Evolutionary conservation across 1,140 invertebrate species (phyloP), one percentile per base, ranked within the genome.

Genomic region (Drosophila navojoa): DNA sequence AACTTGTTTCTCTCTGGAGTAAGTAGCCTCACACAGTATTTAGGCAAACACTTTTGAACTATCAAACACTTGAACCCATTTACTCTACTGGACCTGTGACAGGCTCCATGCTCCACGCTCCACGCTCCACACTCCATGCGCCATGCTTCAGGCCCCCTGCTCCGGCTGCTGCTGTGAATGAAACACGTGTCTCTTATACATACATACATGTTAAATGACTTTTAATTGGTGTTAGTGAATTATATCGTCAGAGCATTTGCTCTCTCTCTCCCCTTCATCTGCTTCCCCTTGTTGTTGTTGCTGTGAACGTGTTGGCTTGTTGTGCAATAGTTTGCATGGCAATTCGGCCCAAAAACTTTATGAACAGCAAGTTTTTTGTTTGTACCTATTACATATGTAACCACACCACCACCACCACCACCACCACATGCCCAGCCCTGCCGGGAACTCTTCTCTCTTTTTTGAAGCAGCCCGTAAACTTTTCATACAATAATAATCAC

Each of bases 401-500:
- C 71, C 58, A 74, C 66, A 70, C 16, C 25, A 69, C 22, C 25
- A 69, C 22, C 25, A 69, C 22, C 66, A 70, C 16, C 66, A 70
- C 16, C 66, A 70, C 16, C 25, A 69, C 22, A 69, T 9, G 67
- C 38, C 10, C 44, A 64, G 7, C 40, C 35, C 10, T 13, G 15
- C 11, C 10, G 54, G 3, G n/a, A 3, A 49, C 42, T 19, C 4
- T 29, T 1, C 71, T 80, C 71, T 35, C 55, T 49, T 63, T 70
- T 77, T 71, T 60, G 66, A 55, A 45, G 64, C 81, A 69, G 55
- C 57, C 75, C 55, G 63, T 61, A 76, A 86, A 86, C 68, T 86
- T 86, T 87, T 61, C 84, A 73, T 86, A 86, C 82, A 86, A 86
- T 86, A 86, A 86, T 86, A 86, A 86, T 86, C 82, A 86, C 82